Percentiles rank a stretch among this genome's conserved stretches.
Conservation (phyloP, 2,888 invertebrate species). For the Dyspetes luteomarginatus region DNA sequence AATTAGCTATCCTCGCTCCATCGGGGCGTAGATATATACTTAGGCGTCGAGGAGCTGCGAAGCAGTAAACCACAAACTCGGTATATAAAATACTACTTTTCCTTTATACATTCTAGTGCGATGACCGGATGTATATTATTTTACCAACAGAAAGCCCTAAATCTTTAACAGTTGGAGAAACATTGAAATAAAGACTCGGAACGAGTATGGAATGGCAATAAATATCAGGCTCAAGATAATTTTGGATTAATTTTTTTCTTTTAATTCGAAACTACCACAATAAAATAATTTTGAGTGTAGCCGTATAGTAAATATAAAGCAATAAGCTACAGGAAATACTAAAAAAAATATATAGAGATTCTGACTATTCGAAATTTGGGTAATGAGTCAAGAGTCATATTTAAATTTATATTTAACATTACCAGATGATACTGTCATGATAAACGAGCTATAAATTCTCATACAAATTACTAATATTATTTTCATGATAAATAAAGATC, state of each 20-base stretch:
- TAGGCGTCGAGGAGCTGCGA: not conserved
- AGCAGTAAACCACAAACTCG: not conserved
- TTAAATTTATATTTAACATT: too few relatives aligned
- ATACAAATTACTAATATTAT: too few relatives aligned
- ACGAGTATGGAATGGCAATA: not conserved
- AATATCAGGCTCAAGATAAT: not conserved
- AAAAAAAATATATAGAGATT: not conserved
- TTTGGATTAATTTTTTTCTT: not conserved
- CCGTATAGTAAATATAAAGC: not conserved
- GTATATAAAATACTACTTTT: not conserved
- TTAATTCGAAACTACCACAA: too few relatives aligned
- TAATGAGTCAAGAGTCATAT: too few relatives aligned
- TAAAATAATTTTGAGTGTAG: too few relatives aligned
- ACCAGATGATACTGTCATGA: too few relatives aligned
- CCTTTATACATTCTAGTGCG: not conserved
- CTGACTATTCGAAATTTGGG: too few relatives aligned
- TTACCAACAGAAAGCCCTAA: not conserved
- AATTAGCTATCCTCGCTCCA: constrained; percentile 49
- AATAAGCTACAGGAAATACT: not conserved
- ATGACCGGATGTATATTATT: not conserved
- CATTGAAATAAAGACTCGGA: not conserved
- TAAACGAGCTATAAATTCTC: too few relatives aligned
- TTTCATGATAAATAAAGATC: not conserved
- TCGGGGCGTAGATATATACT: constrained; percentile 16
- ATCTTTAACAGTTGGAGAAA: not conserved